Conservation (phyloP, 2,113 vertebrate genomes). For the Pipa parva region DNA sequence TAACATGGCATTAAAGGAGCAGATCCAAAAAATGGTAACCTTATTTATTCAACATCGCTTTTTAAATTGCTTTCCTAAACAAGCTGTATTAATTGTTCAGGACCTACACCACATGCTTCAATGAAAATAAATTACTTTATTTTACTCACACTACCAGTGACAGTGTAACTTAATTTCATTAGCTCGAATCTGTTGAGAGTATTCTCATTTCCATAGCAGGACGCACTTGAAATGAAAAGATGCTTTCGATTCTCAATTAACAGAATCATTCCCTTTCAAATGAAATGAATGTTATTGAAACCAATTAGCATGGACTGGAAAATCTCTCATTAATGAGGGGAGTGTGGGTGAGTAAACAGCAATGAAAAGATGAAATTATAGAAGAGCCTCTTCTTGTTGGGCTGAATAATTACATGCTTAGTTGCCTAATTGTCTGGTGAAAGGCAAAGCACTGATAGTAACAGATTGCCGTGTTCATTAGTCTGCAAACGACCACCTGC, state of each 20-base stretch:
- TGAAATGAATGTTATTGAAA: constrained; percentile 99
- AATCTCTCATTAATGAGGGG: constrained; percentile 99
- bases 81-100: constrained; percentile 82
- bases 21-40: constrained; percentile 52
- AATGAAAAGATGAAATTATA: constrained; percentile 99
- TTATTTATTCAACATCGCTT: constrained; percentile 50
- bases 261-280: constrained; percentile 97
- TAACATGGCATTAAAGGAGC: constrained; percentile 48
- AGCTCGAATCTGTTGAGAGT: constrained; percentile 93
- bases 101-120: constrained; percentile 90
- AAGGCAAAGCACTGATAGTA: constrained; percentile 86
- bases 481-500: constrained; percentile 99
- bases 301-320: constrained; percentile 99
- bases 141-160: constrained; percentile 81
- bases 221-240: constrained; percentile 96
- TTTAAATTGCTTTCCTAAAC: constrained; percentile 52
- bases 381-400: constrained; percentile 97
- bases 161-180: constrained; percentile 98
- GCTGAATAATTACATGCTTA: constrained; percentile 99
- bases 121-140: constrained; percentile 98
- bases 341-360: constrained; percentile 99
- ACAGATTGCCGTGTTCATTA: constrained; percentile 99
- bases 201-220: constrained; percentile 86
- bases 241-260: constrained; percentile 95
- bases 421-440: constrained; percentile 99